Evolutionary conservation across 1,140 invertebrate genomes (phyloP), one percentile per base, ranked within the genome.

Genomic region (Euwallacea similis): DNA sequence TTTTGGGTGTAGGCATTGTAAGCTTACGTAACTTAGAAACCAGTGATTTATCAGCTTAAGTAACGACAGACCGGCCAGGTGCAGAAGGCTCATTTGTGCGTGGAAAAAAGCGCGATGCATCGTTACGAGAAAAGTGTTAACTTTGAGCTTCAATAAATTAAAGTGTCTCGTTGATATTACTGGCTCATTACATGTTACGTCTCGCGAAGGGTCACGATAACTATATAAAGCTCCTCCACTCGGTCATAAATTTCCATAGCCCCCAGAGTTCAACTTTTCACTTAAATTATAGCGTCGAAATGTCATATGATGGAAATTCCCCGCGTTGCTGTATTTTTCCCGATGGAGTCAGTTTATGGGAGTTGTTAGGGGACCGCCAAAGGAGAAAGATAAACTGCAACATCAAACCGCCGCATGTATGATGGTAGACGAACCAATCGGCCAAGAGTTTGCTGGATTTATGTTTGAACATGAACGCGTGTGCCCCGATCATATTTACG

Each of bases 291-390:
- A 8, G 47, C 21, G 33, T 53, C 63, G 63, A 54, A 65, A 53
- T 33, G 15, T 54, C 63, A 33, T 21, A 42, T 44, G 65, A 58
- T 13, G 16, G 54, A 59, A 67, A 67, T 60, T 61, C 58, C 58
- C 66, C n/a, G n/a, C 55, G 65, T 16, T 56, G 65, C 16, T 42
- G 42, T 67, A 67, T 67, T 67, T 67, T 67, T 67, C 41, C 41
- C 41, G 47, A 66, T 42, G 62, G 66, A 54, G 47, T 16, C 59
- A 69, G 16, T 70, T 75, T 73, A 75, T 73, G 74, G 56, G 55
- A 71, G 71, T 75, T 75, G 74, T 75, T 73, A 75, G 68, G n/a
- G 58, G 67, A 75, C 74, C 74, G 74, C 74, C 74, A 75, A 75
- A 75, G 74, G 71, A 72, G 74, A 65, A 72, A 74, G 72, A 76